These are phyloP conservation scores for Perdita meconis DNA, from an alignment of 2,888 invertebrate species.

Conservation along the genomic window DNA sequence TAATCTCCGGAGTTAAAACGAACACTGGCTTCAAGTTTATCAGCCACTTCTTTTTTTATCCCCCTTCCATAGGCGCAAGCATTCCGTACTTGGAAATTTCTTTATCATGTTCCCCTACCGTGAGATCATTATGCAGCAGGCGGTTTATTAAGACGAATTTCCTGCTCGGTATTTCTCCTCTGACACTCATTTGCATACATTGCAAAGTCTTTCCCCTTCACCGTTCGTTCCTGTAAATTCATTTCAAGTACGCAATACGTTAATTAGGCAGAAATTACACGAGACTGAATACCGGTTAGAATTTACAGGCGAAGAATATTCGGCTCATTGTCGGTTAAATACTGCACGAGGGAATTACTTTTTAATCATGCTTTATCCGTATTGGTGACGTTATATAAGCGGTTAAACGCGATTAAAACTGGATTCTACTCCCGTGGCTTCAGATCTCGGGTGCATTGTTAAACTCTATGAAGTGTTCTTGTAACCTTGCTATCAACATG, in stretches of 20 bases:
- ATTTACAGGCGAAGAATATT: conserved; percentile 2
- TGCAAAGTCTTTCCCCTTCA: conserved; percentile 15
- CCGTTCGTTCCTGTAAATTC: conserved; percentile 30
- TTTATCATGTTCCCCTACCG: conserved; percentile 32
- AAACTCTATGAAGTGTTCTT: no score
- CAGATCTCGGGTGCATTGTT: no score
- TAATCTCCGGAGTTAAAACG: conserved; percentile 24
- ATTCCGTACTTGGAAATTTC: conserved; percentile 24
- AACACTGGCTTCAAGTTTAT: conserved; percentile 15
- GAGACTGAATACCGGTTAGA: conserved; percentile 10
- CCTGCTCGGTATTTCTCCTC: not conserved
- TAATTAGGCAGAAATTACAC: conserved; percentile 29
- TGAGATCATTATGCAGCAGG: conserved; percentile 51
- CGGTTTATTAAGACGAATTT: conserved; percentile 43
- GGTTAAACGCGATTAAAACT: not conserved
- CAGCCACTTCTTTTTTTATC: not conserved
- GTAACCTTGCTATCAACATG: no score
- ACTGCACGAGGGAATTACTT: conserved; percentile 13
- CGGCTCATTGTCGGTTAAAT: conserved; percentile 8
- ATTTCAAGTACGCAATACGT: conserved; percentile 21
- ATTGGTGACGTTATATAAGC: not conserved
- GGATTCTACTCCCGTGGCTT: not conserved
- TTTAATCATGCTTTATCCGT: conserved; percentile 8
- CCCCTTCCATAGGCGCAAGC: conserved; percentile 13
- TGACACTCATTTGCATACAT: conserved; percentile 49